A percentile compares a stretch with the other conserved stretches of the same genome.
These are phyloP conservation scores for Rotaria socialis DNA, from an alignment of 2,888 invertebrate species.

Conservation along the genomic window DNA sequence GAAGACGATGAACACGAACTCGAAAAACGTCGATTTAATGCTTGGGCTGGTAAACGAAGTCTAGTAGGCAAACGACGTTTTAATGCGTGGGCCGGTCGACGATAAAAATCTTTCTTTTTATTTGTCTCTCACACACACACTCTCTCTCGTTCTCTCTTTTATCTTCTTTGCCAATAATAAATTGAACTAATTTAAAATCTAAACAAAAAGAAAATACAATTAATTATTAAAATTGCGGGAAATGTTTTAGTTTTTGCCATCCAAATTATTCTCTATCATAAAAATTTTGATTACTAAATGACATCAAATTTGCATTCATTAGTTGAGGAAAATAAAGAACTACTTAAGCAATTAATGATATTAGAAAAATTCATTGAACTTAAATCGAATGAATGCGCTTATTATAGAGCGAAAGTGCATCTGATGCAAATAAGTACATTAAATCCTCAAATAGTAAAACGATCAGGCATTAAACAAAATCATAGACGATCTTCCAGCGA, in stretches of 20 bases:
- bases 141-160: no score
- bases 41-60: constrained; percentile 26
- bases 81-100: constrained; percentile 34
- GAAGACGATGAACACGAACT: constrained; percentile 14
- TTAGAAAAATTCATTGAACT: constrained; percentile 28
- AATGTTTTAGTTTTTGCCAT: not conserved
- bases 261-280: not conserved
- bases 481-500: not conserved
- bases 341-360: not conserved
- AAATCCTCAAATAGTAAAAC: not conserved
- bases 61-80: not conserved
- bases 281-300: not conserved
- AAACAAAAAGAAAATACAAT: not conserved
- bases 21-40: constrained; percentile 22
- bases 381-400: constrained; percentile 18
- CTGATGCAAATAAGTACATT: not conserved
- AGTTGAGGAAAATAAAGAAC: not conserved
- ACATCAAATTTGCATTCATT: not conserved
- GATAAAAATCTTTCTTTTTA: not conserved
- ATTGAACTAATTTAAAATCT: not conserved
- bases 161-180: not conserved
- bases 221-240: not conserved
- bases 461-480: not conserved
- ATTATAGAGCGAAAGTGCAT: constrained; percentile 28
- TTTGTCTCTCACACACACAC: not conserved